Evolutionary conservation across 1,140 invertebrate genomes (phyloP).

Genomic region (Leptopilina boulardi): DNA sequence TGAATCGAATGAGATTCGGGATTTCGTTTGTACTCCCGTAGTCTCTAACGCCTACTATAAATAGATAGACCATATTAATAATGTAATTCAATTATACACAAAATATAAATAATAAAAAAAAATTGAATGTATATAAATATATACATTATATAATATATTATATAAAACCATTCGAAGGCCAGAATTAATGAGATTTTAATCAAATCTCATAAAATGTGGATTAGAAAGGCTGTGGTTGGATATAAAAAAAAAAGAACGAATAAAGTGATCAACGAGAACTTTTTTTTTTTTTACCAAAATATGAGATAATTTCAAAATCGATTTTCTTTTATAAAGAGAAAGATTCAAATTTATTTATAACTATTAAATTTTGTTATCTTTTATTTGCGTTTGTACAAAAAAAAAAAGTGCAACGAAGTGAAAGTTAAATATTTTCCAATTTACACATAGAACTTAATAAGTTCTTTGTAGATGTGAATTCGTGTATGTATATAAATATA

Average conservation of each 20-base stretch:
- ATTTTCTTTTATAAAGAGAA: neutral
- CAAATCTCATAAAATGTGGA: neutral
- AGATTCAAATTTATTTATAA: neutral
- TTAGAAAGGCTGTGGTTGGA: neutral
- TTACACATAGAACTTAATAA: conserved; percentile 34
- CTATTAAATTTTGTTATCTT: neutral
- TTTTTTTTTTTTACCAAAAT: conserved; percentile 4
- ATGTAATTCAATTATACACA: conserved; percentile 47
- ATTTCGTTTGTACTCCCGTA: conserved; percentile 49
- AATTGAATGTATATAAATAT: conserved; percentile 35
- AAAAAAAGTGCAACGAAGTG: conserved; percentile 42
- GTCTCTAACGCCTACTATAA: conserved; percentile 50
- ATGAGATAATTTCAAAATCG: neutral
- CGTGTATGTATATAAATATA: conserved; percentile 40
- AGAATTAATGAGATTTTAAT: neutral
- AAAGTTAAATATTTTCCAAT: conserved; percentile 33
- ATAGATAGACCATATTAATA: conserved; percentile 51
- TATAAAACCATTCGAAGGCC: conserved; percentile 35
- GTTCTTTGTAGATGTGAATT: conserved; percentile 47
- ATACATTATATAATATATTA: conserved; percentile 52
- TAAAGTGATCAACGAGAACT: conserved; percentile 7
- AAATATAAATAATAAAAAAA: conserved; percentile 40
- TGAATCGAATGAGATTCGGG: conserved; percentile 43
- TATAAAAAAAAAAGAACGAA: conserved; percentile 18
- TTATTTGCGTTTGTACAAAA: neutral